Percentiles rank a stretch among this genome's conserved stretches.
These are phyloP conservation scores for Danaus melanippus DNA, from an alignment of 1,140 invertebrate species.

Conservation along the genomic window DNA sequence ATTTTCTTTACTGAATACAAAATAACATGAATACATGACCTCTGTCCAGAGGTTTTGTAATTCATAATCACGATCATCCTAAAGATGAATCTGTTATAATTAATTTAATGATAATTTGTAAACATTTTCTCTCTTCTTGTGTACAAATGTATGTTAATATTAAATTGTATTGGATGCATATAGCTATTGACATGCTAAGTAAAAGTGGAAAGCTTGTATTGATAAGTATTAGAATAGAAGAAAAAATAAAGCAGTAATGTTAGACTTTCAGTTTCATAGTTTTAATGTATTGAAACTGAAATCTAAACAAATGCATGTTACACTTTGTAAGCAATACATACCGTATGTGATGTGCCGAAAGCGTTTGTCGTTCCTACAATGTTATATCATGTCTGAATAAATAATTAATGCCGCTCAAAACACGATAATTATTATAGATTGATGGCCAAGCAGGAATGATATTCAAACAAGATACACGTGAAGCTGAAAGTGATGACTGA, in stretches of 20 bases:
- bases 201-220: constrained; percentile 21
- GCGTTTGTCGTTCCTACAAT: constrained; percentile 19
- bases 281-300: constrained; percentile 12
- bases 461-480: too few relatives aligned
- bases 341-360: constrained; percentile 22
- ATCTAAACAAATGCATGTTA: constrained; percentile 11
- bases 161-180: constrained; percentile 28
- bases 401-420: too few relatives aligned
- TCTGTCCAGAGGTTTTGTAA: too few relatives aligned
- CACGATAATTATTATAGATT: too few relatives aligned
- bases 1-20: not conserved
- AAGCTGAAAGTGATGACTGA: too few relatives aligned
- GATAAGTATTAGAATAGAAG: constrained; percentile 14
- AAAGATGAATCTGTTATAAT: not conserved
- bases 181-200: constrained; percentile 26
- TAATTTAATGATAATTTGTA: constrained; percentile 7
- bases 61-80: too few relatives aligned
- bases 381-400: constrained; percentile 9
- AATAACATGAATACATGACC: too few relatives aligned
- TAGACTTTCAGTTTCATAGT: constrained; percentile 13
- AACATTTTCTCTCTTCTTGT: constrained; percentile 20
- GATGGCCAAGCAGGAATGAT: too few relatives aligned
- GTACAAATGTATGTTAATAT: constrained; percentile 29
- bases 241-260: constrained; percentile 6
- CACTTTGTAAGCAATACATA: constrained; percentile 30